Evolutionary conservation across 2,888 invertebrate species (phyloP), one percentile per base, ranked within the genome.

Genomic region (Callosobruchus maculatus): DNA sequence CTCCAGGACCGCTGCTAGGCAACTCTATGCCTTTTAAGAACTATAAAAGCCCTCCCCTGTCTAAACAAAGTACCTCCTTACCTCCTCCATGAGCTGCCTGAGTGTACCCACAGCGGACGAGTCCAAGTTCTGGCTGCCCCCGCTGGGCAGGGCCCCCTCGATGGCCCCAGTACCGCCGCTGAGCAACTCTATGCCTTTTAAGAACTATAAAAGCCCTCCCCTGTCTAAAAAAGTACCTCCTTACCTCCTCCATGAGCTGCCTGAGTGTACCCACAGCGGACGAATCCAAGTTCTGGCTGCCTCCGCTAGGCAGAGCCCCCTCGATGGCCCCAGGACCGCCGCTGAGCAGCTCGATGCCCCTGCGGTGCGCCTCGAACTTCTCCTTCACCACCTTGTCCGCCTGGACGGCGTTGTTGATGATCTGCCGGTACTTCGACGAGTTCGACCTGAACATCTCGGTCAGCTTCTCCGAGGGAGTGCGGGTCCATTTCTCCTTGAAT

Each of bases 401-500:
- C 82, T 85, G 78, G 78, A 95, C 91, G 67, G 98, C 98, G 85
- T 97, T 98, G 86, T 94, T 93, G 79, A 99, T 94, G 83, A 98
- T 97, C 86, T 93, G 93, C 67, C 95, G 91, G 88, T 99, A 99
- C 88, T 98, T 98, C 81, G 92, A 91, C n/a, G 95, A 91, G 89
- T 98, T 98, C 72, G 93, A 90, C 79, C 92, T 91, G 86, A 98
- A 95, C 84, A 96, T 94, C 83, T 94, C 95, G 0, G 98, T 99
- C 74, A 99, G 91, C 85, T 93, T 93, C 22, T 91, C 92, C 0
- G 98, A 98, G 0, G 95, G 90, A 26, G 96, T 96, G 82, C 99
- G 92, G 0, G 93, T 92, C 99, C 99, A 99, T 77, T 93, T 92
- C 78, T 95, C 95, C 82, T 95, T 96, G 86, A 99, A 98, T 89